Base-by-base conservation (phyloP, 1,140 invertebrate species). In the Heterodera schachtii region DNA sequence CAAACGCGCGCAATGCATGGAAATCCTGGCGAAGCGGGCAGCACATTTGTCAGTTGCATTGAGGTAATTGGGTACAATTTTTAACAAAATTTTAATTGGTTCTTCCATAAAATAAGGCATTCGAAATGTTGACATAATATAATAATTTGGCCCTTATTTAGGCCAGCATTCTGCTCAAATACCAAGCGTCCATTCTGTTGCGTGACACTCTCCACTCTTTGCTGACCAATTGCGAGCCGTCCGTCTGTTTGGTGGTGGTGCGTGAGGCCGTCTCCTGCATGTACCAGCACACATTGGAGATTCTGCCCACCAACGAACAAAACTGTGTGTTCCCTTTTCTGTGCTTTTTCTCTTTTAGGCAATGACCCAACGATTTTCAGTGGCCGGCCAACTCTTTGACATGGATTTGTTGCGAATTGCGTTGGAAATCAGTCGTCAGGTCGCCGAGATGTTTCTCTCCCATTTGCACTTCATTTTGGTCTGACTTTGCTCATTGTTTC, bases 31-130 rank as follows among this genome's bases (percentile, higher is more conserved):
- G 81, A 82, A 46, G 81, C 81, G 5, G 81, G 81, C 21, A 57
- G 71, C 67, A 82, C 78, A n/a, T 64, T 82, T 8, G 69, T 82
- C 74, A 71, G 77, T n/a, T 82, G 81, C 71, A 60, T 82, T 80
- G 79, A 82, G 80, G 81, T 82, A 41, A n/a, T 31, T 31, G 31
- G 31, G 31, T 31, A 31, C 31, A 31, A 31, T 31, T 31, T 31
- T 31, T 31, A 31, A 31, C 31, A 31, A 31, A 31, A 31, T 31
- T 31, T 31, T 31, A 1, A 31, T 31, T 31, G 0, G 31, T 31
- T 31, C 31, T 31, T 31, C 31, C 31, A 31, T 31, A 31, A 31
- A 31, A 31, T 31, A 31, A 31, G 31, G 31, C 31, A 31, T 31
- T 31, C 31, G 31, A 31, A 31, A 31, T 31, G 31, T 31, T 31